These are phyloP conservation scores for Isaurus tuberculatus DNA, from an alignment of 92 coral and sea anemone species.

Conservation along the genomic window DNA sequence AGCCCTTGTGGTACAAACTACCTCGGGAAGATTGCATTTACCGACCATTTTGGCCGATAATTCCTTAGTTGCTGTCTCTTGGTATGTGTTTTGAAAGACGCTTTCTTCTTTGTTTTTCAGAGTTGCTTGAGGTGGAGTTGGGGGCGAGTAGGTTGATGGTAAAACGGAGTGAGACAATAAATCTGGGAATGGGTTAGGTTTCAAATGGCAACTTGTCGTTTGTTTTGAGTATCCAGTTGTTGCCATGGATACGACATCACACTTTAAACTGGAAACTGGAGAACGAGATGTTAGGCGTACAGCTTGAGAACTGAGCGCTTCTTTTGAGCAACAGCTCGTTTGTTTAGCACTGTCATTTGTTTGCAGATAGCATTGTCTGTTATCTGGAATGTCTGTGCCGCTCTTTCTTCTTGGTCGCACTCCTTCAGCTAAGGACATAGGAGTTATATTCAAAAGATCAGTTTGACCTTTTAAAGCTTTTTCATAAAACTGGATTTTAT, in stretches of 20 bases:
- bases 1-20: slow-evolving; percentile 52
- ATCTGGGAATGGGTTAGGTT: slow-evolving; percentile 67
- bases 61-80: slow-evolving; percentile 16
- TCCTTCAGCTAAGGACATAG: not conserved
- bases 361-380: not conserved
- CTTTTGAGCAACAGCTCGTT: slow-evolving; percentile 23
- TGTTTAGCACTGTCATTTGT: slow-evolving; percentile 11
- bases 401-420: not conserved
- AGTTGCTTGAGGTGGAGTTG: not conserved
- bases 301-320: slow-evolving; percentile 22
- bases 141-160: not conserved
- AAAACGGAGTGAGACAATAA: slow-evolving; percentile 61
- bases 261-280: slow-evolving; percentile 24
- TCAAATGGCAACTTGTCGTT: slow-evolving; percentile 28
- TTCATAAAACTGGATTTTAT: not conserved
- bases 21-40: slow-evolving; percentile 46
- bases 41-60: slow-evolving; percentile 1
- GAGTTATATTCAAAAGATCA: not conserved
- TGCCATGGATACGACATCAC: slow-evolving; percentile 57
- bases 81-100: not conserved
- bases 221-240: slow-evolving; percentile 31
- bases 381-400: not conserved
- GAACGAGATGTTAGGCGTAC: slow-evolving; percentile 29
- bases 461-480: not conserved
- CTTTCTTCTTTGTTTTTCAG: not conserved